Percentiles rank a stretch among this genome's conserved stretches.
These are phyloP conservation scores for Hetaerina titia DNA, from an alignment of 2,888 invertebrate species.

Conservation along the genomic window DNA sequence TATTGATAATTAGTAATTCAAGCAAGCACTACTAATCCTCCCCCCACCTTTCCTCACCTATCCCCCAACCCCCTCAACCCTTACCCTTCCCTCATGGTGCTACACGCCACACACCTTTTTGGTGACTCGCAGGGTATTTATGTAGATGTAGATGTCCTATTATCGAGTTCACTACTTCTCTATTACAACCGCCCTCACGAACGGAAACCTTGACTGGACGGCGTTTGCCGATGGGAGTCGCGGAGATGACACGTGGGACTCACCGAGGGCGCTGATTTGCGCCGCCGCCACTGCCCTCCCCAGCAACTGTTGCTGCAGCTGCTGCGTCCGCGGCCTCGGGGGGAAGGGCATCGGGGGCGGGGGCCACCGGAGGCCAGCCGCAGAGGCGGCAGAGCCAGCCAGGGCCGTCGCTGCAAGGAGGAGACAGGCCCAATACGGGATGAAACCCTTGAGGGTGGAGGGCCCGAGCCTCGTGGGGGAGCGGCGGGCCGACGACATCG, in stretches of 20 bases:
- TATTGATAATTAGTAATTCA: too few relatives aligned
- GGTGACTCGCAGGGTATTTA: too few relatives aligned
- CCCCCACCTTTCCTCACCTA: too few relatives aligned
- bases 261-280: not conserved
- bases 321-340: not conserved
- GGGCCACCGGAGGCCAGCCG: not conserved
- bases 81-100: too few relatives aligned
- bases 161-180: not conserved
- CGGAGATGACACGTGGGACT: not conserved
- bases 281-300: not conserved
- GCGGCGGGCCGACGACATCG: too few relatives aligned
- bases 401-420: not conserved
- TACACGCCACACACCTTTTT: too few relatives aligned
- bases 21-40: too few relatives aligned
- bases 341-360: conserved; percentile 30
- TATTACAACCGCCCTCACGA: not conserved
- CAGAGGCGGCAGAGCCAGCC: not conserved
- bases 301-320: not conserved
- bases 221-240: not conserved
- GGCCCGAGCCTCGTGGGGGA: not conserved
- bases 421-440: not conserved
- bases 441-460: not conserved
- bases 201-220: too few relatives aligned
- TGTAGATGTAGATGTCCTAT: not conserved
- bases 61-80: too few relatives aligned